Conservation (phyloP, 2,888 invertebrate genomes). For the Pinctada fucata region DNA sequence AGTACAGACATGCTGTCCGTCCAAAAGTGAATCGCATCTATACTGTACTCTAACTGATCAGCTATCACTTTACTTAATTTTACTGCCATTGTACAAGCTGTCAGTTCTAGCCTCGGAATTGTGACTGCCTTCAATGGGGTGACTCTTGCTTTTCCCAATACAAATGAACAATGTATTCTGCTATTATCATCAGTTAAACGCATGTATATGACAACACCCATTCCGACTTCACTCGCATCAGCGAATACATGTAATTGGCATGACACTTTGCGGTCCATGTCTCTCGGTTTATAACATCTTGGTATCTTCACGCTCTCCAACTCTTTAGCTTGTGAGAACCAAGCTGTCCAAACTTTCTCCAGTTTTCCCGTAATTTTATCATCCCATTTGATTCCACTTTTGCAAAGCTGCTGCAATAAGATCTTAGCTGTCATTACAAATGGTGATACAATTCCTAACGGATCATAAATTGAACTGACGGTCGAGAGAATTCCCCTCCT, state of each 20-base stretch:
- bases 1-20: constrained; percentile 38
- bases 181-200: constrained; percentile 26
- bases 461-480: constrained; percentile 38
- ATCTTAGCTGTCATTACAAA: constrained; percentile 4
- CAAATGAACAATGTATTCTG: no score
- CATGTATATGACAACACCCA: constrained; percentile 35
- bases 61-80: constrained; percentile 9
- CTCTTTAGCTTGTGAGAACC: constrained; percentile 5
- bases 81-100: no score
- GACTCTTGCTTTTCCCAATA: no score
- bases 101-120: no score
- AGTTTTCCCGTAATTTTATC: background rate
- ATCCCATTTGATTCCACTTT: constrained; percentile 15
- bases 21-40: constrained; percentile 20
- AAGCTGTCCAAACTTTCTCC: constrained; percentile 7
- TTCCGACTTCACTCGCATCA: constrained; percentile 38
- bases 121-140: no score
- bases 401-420: constrained; percentile 21
- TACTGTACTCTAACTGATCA: constrained; percentile 12
- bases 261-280: background rate
- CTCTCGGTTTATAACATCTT: constrained; percentile 29
- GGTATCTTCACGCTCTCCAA: constrained; percentile 4
- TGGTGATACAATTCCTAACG: constrained; percentile 31
- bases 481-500: constrained; percentile 30
- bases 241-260: constrained; percentile 39